Evolutionary conservation across 2,797 vertebrate species (phyloP), one percentile per base, ranked within the genome.

Genomic region (Enteromius mattozi): DNA sequence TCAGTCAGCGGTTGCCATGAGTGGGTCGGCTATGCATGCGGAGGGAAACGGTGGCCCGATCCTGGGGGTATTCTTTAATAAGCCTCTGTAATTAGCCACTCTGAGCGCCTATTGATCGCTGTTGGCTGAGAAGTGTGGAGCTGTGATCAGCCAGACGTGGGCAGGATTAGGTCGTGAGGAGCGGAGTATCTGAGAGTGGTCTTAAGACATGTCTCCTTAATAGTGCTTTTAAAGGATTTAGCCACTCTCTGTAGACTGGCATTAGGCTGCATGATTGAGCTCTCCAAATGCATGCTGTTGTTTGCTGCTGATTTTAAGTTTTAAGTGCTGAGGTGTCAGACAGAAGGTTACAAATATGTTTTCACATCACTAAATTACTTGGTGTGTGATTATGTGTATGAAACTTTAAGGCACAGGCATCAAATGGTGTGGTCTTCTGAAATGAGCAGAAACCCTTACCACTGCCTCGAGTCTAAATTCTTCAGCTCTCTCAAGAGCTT

Each of bases 381-480:
- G 19, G 16, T 37, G 56, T 54, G 42, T 13, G 42, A 74, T 74
- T 49, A 51, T 54, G 17, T 8, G 30, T 24, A 40, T 8, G 19
- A 66, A 66, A 76, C n/a, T 40, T 65, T 51, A 19, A 33, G 12
- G 49, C 68, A 59, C 9, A 3, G 24, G 59, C 6, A 12, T 40
- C 49, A 24, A 51, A 76, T 24, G 33, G 14, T 56, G 19, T 16
- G 3, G 6, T 37, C 19, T n/a, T 77, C 76, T 27, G 59, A 63
- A 24, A 65, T 13, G 27, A 65, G 3, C n/a, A 84, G 17, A 65
- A 85, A 81, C 86, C 92, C 95, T 91, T 96, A 99, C 98, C 98
- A 99, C 56, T 99, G 98, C 77, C 98, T 97, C 37, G 98, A 99
- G 90, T 99, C 98, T 94, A 99, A 93, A 92, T 99, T 98, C 94